Conservation (phyloP, 2,113 vertebrate species). For the Megalops atlanticus region DNA sequence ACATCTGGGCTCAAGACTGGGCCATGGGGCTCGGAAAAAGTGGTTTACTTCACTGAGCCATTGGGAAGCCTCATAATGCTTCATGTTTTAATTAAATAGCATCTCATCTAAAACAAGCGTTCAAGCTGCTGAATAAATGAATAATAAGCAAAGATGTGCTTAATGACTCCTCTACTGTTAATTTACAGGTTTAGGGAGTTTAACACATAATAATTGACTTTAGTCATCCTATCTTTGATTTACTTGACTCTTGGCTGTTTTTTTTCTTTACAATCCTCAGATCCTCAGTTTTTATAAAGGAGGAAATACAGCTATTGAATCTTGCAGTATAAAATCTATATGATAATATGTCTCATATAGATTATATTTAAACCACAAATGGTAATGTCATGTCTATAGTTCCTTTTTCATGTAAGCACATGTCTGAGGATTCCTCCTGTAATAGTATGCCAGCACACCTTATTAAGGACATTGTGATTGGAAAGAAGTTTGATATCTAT, state of each 20-base stretch:
- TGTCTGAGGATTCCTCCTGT: constrained; percentile 3
- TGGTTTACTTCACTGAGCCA: no score
- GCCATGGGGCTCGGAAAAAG: no score
- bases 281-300: background rate
- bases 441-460: background rate
- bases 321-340: background rate
- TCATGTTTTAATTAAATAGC: no score
- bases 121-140: no score
- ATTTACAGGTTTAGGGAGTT: no score
- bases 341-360: background rate
- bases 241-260: background rate
- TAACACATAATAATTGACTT: no score
- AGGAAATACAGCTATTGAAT: background rate
- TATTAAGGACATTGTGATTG: constrained; percentile 49
- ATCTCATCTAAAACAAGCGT: no score
- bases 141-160: no score
- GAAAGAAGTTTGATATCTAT: constrained; percentile 75
- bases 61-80: no score
- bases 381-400: background rate
- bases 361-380: background rate
- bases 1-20: no score
- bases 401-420: background rate
- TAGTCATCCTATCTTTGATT: background rate
- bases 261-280: background rate
- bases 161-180: no score